Conservation (phyloP, 2,113 vertebrate genomes). For the Plestiodon gilberti region DNA sequence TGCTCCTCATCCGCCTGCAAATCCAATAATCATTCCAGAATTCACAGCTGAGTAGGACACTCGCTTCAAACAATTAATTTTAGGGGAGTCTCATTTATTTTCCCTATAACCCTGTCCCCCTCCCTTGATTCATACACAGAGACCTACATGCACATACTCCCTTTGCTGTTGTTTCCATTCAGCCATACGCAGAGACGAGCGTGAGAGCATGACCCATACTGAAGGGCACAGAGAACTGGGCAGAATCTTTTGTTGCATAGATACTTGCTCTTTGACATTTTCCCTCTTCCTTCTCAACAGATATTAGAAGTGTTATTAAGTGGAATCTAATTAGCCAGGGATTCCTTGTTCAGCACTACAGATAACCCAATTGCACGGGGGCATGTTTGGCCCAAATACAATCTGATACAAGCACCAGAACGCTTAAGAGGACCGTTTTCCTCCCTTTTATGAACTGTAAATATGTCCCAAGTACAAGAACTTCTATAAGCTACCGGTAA, state of each 20-base stretch:
- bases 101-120: slow-evolving; percentile 51
- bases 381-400: neutral
- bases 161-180: slow-evolving; percentile 29
- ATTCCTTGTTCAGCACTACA: neutral
- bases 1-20: slow-evolving; percentile 74
- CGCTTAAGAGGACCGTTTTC: neutral
- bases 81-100: slow-evolving; percentile 74
- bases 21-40: slow-evolving; percentile 81
- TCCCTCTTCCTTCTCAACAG: neutral
- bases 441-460: neutral
- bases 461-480: neutral
- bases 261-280: neutral
- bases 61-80: slow-evolving; percentile 77
- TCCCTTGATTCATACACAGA: neutral
- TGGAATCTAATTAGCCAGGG: neutral
- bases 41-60: slow-evolving; percentile 76
- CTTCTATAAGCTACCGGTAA: neutral
- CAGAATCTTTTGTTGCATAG: neutral
- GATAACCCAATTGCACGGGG: neutral
- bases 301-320: neutral
- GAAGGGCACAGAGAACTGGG: slow-evolving; percentile 3
- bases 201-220: neutral
- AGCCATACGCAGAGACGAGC: neutral
- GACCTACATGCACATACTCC: neutral
- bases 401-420: neutral